Percentiles rank a stretch among this genome's conserved stretches.
Conservation (phyloP, 1,140 invertebrate genomes). For the Glossosoma conforme region DNA sequence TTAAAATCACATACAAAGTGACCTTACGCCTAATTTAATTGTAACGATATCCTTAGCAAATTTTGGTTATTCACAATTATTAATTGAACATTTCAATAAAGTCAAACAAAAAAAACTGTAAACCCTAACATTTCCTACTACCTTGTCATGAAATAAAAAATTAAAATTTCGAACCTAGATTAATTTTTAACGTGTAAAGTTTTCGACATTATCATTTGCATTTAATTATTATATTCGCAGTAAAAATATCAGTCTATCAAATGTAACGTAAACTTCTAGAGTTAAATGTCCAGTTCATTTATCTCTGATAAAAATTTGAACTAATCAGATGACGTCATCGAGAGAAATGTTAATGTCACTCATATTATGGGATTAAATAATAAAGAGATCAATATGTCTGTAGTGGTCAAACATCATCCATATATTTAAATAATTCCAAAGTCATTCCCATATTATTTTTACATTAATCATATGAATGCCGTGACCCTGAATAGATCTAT, state of each 20-base stretch:
- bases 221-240: constrained; percentile 7
- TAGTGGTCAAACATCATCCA: too few relatives aligned
- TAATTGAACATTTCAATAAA: constrained; percentile 6
- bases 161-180: constrained; percentile 19
- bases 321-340: neutral
- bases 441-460: too few relatives aligned
- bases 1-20: constrained; percentile 30
- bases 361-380: neutral
- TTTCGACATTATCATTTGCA: constrained; percentile 15
- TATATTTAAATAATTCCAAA: too few relatives aligned
- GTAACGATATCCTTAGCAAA: constrained; percentile 3
- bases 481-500: too few relatives aligned
- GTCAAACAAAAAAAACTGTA: constrained; percentile 3
- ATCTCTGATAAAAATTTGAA: constrained; percentile 2
- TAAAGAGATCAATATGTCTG: neutral
- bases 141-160: constrained; percentile 30
- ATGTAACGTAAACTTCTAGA: constrained; percentile 9
- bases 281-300: neutral
- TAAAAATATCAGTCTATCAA: constrained; percentile 31
- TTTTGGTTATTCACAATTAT: constrained; percentile 19
- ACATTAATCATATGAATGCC: too few relatives aligned
- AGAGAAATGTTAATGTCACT: neutral
- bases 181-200: constrained; percentile 23
- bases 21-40: constrained; percentile 18
- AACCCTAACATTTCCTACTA: constrained; percentile 21